Percentiles rank a stretch among this genome's conserved stretches.
These are phyloP conservation scores for Dipodomys ordii DNA, from an alignment of 2,113 vertebrate species.

Conservation along the genomic window DNA sequence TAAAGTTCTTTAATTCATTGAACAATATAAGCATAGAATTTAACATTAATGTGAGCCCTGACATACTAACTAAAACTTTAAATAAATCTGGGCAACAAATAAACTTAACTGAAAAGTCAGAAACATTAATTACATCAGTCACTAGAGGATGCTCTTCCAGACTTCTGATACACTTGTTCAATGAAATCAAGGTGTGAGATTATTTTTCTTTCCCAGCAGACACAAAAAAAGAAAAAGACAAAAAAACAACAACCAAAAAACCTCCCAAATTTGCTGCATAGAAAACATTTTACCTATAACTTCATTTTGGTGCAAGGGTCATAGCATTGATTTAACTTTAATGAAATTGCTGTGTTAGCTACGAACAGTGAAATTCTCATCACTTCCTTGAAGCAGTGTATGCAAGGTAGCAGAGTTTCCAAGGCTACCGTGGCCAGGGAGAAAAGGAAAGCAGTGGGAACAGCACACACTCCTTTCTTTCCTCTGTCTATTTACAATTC, in stretches of 20 bases:
- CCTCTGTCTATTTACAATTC: not conserved
- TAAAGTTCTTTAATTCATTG: conserved; percentile 5
- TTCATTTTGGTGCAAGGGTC: not conserved
- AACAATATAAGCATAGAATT: not conserved
- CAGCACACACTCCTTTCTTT: not conserved
- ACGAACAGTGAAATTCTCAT: conserved; percentile 12
- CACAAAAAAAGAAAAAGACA: no score
- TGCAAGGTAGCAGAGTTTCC: not conserved
- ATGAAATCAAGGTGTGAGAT: not conserved
- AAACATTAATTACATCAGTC: not conserved
- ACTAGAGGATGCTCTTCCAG: not conserved
- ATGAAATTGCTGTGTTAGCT: not conserved
- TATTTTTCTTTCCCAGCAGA: not conserved
- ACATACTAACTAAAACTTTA: conserved; percentile 47
- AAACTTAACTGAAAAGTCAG: not conserved
- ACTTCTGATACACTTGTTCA: not conserved
- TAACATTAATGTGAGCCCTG: not conserved
- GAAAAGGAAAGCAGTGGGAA: not conserved
- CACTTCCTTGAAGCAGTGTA: not conserved
- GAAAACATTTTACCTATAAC: no score
- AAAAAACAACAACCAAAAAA: no score
- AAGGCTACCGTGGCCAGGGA: not conserved
- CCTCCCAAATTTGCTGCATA: no score
- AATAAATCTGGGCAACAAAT: conserved; percentile 20
- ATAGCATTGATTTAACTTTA: not conserved